Evolutionary conservation across 2,888 invertebrate species (phyloP).

Genomic region (Chalcosyrphus nemorum): DNA sequence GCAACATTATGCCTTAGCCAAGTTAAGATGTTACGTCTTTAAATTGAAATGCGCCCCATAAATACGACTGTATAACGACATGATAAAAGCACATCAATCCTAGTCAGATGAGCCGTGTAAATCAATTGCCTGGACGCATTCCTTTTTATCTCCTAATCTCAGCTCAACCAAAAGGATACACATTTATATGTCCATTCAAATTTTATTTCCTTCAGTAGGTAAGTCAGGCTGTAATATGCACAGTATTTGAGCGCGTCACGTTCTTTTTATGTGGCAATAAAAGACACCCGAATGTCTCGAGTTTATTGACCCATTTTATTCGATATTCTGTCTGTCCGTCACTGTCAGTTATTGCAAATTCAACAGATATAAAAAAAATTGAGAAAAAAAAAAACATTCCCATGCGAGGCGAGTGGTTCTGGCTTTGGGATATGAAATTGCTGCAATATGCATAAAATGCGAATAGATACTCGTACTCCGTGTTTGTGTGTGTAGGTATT

Average conservation of each 20-base stretch:
- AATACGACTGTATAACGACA: neutral
- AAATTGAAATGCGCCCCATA: neutral
- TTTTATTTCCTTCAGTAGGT: neutral
- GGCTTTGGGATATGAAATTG: slow-evolving; percentile 9
- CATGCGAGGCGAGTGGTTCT: slow-evolving; percentile 16
- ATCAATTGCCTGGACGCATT: neutral
- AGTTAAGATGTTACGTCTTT: neutral
- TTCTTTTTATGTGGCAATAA: slow-evolving; percentile 27
- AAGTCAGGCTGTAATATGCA: neutral
- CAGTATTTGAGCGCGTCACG: slow-evolving; percentile 8
- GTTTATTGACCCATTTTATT: slow-evolving; percentile 62
- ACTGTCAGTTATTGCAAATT: slow-evolving; percentile 47
- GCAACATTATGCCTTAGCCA: neutral
- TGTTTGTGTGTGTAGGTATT: neutral
- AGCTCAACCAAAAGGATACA: neutral
- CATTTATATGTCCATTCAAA: neutral
- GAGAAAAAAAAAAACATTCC: slow-evolving; percentile 43
- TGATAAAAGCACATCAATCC: neutral
- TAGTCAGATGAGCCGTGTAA: neutral
- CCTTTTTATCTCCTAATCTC: neutral
- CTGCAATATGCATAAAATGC: slow-evolving; percentile 51
- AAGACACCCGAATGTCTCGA: slow-evolving; percentile 31
- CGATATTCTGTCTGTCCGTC: slow-evolving; percentile 21
- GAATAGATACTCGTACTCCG: slow-evolving; percentile 7
- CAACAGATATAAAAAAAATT: slow-evolving; percentile 35